A percentile compares a stretch with the other conserved stretches of the same genome.
phyloP scores from a whole-genome alignment of 92 coral and sea anemone species.

The Phenganax stokvisi region DNA sequence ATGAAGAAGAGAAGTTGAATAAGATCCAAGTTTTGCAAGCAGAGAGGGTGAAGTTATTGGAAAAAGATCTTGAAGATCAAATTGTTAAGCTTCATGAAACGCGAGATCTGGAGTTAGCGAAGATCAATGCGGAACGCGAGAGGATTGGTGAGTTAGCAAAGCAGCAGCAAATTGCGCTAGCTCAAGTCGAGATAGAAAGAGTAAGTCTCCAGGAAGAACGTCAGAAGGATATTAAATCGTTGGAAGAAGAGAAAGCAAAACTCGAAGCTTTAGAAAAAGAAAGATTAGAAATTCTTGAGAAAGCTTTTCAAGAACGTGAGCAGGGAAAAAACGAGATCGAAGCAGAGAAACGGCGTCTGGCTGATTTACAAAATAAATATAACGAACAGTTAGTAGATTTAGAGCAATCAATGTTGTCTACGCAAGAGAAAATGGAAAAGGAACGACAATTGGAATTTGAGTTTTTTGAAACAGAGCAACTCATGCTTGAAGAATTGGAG shows the following conservation, averaged over 20 bases:
- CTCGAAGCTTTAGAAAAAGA: constrained; percentile 68
- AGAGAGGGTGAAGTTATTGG: constrained; percentile 76
- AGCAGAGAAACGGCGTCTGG: constrained; percentile 74
- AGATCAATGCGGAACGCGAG: constrained; percentile 76
- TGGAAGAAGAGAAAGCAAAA: constrained; percentile 75
- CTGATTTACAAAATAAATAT: constrained; percentile 77
- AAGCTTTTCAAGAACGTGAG: constrained; percentile 83
- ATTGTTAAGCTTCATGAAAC: constrained; percentile 86
- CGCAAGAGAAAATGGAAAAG: constrained; percentile 95
- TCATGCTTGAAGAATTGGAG: constrained; percentile 84
- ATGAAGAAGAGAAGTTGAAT: constrained; percentile 72
- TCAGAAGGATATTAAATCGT: constrained; percentile 64
- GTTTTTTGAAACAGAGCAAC: constrained; percentile 96
- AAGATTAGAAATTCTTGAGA: constrained; percentile 72
- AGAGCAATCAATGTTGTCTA: constrained; percentile 89
- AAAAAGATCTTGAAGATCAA: constrained; percentile 89
- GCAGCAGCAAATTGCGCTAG: constrained; percentile 75
- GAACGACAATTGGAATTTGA: constrained; percentile 96
- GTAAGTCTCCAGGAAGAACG: constrained; percentile 77
- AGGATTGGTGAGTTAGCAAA: constrained; percentile 70
- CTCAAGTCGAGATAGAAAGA: constrained; percentile 71
- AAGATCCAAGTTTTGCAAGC: constrained; percentile 82
- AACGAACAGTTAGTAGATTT: constrained; percentile 72
- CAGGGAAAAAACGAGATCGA: constrained; percentile 74
- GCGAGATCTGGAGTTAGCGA: constrained; percentile 68